phyloP scores from a whole-genome alignment of 37 sponge, comb jelly and placozoan species.

The Bolinopsis microptera region DNA sequence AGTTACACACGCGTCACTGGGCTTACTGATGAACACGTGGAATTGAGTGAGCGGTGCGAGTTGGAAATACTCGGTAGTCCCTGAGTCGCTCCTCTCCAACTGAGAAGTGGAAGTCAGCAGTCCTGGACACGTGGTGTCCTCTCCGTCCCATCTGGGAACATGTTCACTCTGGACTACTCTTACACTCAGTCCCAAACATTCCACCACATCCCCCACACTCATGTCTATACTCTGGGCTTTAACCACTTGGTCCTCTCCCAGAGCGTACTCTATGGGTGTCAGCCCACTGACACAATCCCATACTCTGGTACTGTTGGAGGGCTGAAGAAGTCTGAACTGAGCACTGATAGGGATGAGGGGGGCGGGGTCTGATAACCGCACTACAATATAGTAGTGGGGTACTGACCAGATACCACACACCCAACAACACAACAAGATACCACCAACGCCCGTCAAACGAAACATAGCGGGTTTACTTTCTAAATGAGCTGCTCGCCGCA shows the following conservation, averaged over 20 bases:
- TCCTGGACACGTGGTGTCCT: constrained; percentile 39
- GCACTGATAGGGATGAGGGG: background rate
- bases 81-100: background rate
- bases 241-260: background rate
- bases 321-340: constrained; percentile 33
- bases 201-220: constrained; percentile 48
- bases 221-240: constrained; percentile 57
- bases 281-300: constrained; percentile 65
- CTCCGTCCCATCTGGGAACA: background rate
- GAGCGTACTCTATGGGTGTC: constrained; percentile 34
- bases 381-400: constrained; percentile 58
- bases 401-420: background rate
- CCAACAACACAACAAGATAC: background rate
- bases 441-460: background rate
- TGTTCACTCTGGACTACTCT: background rate
- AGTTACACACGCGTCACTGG: background rate
- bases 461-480: background rate
- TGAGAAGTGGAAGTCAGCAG: constrained; percentile 29
- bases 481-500: background rate
- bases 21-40: constrained; percentile 7
- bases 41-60: background rate
- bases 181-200: constrained; percentile 58
- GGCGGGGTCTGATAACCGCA: background rate
- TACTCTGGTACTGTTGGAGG: background rate
- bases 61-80: background rate